These are phyloP conservation scores for Hirtodrosophila histrioides DNA, from an alignment of 2,888 invertebrate species.

Conservation along the genomic window DNA sequence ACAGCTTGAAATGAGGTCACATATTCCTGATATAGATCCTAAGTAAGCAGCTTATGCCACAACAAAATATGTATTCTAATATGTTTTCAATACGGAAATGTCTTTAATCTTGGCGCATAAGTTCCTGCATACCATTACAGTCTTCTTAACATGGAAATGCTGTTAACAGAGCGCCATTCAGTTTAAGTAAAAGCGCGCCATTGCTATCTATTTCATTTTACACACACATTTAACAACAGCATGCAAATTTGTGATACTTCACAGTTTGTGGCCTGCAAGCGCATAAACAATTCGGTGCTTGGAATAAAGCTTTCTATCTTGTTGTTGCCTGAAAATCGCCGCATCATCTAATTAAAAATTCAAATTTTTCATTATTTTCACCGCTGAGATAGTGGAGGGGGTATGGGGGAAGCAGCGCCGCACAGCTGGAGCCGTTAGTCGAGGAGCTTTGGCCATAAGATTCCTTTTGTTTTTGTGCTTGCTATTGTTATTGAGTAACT, in stretches of 20 bases:
- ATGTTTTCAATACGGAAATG: no score
- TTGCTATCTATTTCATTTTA: not conserved
- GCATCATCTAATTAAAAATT: slow-evolving; percentile 77
- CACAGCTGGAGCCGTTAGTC: not conserved
- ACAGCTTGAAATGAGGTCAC: slow-evolving; percentile 31
- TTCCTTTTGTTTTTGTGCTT: slow-evolving; percentile 63
- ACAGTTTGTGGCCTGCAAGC: slow-evolving; percentile 1
- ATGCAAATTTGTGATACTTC: no score
- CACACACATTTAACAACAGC: no score
- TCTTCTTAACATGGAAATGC: no score
- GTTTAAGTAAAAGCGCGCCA: not conserved
- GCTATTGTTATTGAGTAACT: slow-evolving; percentile 68
- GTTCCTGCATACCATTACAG: no score
- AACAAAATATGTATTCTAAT: no score
- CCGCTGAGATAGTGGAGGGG: slow-evolving; percentile 52
- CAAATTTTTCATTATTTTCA: slow-evolving; percentile 68
- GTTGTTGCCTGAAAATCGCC: slow-evolving; percentile 49
- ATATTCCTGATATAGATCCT: slow-evolving; percentile 1
- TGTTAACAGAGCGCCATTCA: no score
- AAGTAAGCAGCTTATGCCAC: not conserved
- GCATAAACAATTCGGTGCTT: slow-evolving; percentile 9
- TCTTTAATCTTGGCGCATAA: no score
- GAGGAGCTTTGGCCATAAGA: slow-evolving; percentile 2
- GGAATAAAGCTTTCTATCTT: slow-evolving; percentile 13
- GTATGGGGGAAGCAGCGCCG: not conserved